Conservation (phyloP, 2,797 vertebrate genomes). For the Etheostoma perlongum region DNA sequence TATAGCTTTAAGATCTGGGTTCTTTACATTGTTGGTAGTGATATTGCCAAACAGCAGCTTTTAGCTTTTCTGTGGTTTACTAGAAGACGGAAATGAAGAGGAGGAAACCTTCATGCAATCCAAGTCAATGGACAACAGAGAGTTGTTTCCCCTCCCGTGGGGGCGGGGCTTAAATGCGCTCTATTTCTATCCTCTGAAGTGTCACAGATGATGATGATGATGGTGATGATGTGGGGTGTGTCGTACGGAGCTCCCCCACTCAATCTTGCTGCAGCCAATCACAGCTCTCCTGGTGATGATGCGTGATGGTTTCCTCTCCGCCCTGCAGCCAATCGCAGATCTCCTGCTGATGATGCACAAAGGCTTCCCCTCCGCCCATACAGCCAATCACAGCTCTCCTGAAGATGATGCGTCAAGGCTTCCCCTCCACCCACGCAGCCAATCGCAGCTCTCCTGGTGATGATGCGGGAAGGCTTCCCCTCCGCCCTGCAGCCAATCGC, state of each 20-base stretch:
- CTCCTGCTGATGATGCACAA: slow-evolving; percentile 16
- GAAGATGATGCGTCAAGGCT: slow-evolving; percentile 19
- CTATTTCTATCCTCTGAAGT: background rate
- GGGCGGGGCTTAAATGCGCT: too few species aligned
- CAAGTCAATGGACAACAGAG: too few species aligned
- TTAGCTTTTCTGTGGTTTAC: too few species aligned
- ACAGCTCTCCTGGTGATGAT: slow-evolving; percentile 21
- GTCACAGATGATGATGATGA: background rate
- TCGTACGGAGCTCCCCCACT: background rate
- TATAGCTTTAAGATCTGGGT: too few species aligned
- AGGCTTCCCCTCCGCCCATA: slow-evolving; percentile 5
- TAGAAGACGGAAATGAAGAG: too few species aligned
- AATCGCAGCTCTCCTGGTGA: too few species aligned
- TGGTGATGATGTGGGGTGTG: slow-evolving; percentile 2
- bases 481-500: too few species aligned
- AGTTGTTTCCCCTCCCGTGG: too few species aligned
- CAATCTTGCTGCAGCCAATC: slow-evolving; percentile 25
- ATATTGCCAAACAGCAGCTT: too few species aligned
- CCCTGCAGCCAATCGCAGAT: background rate
- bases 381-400: slow-evolving; percentile 12
- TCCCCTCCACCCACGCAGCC: background rate
- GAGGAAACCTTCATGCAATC: too few species aligned
- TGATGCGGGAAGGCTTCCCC: too few species aligned
- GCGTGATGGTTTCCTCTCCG: background rate
- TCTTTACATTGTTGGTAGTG: too few species aligned